These are phyloP conservation scores for Numida meleagris DNA, from an alignment of 2,113 vertebrate species.

Conservation along the genomic window DNA sequence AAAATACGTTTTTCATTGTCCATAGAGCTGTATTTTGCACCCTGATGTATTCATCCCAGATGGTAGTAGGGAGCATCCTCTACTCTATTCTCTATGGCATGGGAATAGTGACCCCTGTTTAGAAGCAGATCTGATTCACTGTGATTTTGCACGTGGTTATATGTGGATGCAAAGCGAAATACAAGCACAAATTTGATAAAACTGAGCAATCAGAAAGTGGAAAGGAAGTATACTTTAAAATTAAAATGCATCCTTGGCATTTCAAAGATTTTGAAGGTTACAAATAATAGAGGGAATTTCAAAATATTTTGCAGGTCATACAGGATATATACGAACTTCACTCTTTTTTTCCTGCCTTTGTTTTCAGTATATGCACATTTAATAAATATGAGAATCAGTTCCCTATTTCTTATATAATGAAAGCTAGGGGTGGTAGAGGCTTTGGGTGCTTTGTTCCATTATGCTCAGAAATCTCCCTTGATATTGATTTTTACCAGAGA, in stretches of 20 bases:
- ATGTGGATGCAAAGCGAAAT: neutral
- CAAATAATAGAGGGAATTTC: accelerated
- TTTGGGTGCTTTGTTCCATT: neutral
- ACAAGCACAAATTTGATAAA: neutral
- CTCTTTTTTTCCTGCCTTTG: neutral
- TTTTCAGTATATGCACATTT: neutral
- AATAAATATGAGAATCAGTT: neutral
- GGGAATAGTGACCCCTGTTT: neutral
- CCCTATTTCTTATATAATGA: neutral
- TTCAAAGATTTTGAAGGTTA: neutral
- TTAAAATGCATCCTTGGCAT: neutral
- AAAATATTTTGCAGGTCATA: neutral
- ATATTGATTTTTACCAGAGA: neutral
- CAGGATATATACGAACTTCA: neutral
- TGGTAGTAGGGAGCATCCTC: accelerated
- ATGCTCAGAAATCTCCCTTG: neutral
- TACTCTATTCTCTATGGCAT: neutral
- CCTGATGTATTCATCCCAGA: neutral
- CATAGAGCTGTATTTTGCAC: accelerated
- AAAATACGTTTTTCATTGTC: neutral
- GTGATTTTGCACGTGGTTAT: neutral
- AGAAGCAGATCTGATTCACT: neutral
- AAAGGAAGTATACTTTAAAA: neutral
- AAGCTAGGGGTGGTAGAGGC: accelerated
- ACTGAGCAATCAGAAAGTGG: neutral